A percentile compares a stretch with the other conserved stretches of the same genome.
Conservation (phyloP, 2,888 invertebrate species). For the Strigamia transsilvanica region DNA sequence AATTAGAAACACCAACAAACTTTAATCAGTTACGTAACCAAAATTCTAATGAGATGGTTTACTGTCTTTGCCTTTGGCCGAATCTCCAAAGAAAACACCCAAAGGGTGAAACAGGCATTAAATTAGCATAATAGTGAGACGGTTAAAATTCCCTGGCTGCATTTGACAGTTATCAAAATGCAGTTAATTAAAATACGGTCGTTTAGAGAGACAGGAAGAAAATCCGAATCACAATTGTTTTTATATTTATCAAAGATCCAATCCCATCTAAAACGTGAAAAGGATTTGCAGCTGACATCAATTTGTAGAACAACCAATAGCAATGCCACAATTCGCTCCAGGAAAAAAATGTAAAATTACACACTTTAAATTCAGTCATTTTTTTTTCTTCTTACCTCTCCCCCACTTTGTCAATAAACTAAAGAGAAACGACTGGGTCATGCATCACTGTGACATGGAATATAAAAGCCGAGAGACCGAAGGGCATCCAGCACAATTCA, state of each 20-base stretch:
- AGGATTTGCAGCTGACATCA: slow-evolving; percentile 46
- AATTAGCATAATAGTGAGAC: slow-evolving; percentile 20
- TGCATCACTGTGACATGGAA: slow-evolving; percentile 32
- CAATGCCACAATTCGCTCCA: slow-evolving; percentile 39
- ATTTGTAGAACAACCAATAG: slow-evolving; percentile 44
- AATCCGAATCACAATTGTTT: slow-evolving; percentile 22
- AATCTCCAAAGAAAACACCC: slow-evolving; percentile 5
- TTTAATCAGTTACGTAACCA: slow-evolving; percentile 36
- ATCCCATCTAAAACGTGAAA: slow-evolving; percentile 6
- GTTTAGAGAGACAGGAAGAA: background rate
- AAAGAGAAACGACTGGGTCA: slow-evolving; percentile 49
- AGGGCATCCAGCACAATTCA: background rate
- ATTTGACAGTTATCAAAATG: slow-evolving; percentile 43
- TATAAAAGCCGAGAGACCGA: slow-evolving; percentile 25
- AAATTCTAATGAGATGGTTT: slow-evolving; percentile 32
- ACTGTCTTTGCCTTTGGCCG: slow-evolving; percentile 14
- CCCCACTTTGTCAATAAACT: slow-evolving; percentile 43
- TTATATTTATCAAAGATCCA: slow-evolving; percentile 24
- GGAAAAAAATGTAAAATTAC: slow-evolving; percentile 43
- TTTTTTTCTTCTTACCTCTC: background rate
- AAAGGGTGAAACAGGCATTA: slow-evolving; percentile 30
- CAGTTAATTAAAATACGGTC: slow-evolving; percentile 40
- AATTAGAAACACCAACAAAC: slow-evolving; percentile 1
- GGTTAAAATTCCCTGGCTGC: background rate
- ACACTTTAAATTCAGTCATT: slow-evolving; percentile 40